Conservation (phyloP, 2,888 invertebrate species). For the Epirrita christyi region DNA sequence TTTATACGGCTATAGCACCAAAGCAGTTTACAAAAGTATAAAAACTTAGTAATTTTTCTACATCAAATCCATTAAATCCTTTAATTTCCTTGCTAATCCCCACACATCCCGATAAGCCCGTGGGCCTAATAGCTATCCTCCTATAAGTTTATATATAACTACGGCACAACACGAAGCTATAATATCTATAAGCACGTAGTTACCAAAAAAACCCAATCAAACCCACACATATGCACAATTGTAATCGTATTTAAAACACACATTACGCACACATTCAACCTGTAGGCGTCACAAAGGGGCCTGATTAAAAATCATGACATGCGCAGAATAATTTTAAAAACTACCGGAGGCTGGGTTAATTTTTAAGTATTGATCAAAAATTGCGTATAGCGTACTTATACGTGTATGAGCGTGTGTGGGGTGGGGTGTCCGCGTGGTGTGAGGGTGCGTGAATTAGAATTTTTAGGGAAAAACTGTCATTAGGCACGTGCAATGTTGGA, state of each 20-base stretch:
- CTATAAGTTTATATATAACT: constrained; percentile 22
- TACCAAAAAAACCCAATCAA: constrained; percentile 46
- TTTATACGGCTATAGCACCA: too few relatives aligned
- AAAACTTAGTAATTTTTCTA: neutral
- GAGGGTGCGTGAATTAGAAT: constrained; percentile 76
- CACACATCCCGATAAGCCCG: constrained; percentile 9
- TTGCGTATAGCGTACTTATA: constrained; percentile 65
- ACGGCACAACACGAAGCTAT: constrained; percentile 6
- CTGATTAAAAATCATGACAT: constrained; percentile 85
- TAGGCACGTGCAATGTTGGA: constrained; percentile 47
- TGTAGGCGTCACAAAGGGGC: constrained; percentile 72
- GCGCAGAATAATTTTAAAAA: constrained; percentile 84
- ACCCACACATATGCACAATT: constrained; percentile 41
- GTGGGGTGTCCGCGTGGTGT: constrained; percentile 35
- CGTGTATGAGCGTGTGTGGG: constrained; percentile 21
- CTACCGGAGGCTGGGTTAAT: constrained; percentile 83
- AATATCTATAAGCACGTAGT: constrained; percentile 38
- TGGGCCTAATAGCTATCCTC: constrained; percentile 15
- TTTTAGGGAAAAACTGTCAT: constrained; percentile 77
- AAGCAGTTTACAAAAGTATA: neutral
- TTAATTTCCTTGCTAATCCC: constrained; percentile 32
- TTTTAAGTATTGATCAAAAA: constrained; percentile 85
- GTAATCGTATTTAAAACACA: constrained; percentile 42
- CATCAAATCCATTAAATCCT: constrained; percentile 21
- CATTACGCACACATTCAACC: constrained; percentile 35